Percentiles rank a stretch among this genome's conserved stretches.
phyloP scores from a whole-genome alignment of 2,797 vertebrate species.

The Pantherophis vulpinus region DNA sequence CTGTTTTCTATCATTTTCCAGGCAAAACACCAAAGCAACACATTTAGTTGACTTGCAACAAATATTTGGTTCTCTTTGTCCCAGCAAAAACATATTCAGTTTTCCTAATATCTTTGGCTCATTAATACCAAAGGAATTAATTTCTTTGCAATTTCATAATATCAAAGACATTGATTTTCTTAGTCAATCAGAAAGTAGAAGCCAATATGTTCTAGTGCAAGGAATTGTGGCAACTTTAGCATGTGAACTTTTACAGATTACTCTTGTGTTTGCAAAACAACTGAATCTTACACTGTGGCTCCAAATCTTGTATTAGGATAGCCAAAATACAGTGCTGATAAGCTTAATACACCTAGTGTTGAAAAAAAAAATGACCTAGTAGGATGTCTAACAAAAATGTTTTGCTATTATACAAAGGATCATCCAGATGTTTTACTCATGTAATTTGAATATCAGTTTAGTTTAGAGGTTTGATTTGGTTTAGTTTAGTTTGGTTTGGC shows the following conservation, averaged over 20 bases:
- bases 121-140: not conserved
- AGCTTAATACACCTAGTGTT: not conserved
- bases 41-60: not conserved
- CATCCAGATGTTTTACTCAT: not conserved
- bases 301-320: not conserved
- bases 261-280: not conserved
- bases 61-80: constrained; percentile 6
- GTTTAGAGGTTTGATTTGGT: no score
- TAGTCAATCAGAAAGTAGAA: not conserved
- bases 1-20: not conserved
- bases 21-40: not conserved
- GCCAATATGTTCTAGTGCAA: not conserved
- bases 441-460: not conserved
- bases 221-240: not conserved
- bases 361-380: not conserved
- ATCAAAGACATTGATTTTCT: not conserved
- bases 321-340: not conserved
- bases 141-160: not conserved
- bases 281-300: not conserved
- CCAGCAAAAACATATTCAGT: not conserved
- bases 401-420: not conserved
- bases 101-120: not conserved
- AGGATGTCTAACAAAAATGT: not conserved
- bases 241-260: not conserved
- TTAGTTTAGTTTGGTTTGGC: no score